Conservation (phyloP, 2,888 invertebrate genomes). For the Thecocarcelia acutangulata region DNA sequence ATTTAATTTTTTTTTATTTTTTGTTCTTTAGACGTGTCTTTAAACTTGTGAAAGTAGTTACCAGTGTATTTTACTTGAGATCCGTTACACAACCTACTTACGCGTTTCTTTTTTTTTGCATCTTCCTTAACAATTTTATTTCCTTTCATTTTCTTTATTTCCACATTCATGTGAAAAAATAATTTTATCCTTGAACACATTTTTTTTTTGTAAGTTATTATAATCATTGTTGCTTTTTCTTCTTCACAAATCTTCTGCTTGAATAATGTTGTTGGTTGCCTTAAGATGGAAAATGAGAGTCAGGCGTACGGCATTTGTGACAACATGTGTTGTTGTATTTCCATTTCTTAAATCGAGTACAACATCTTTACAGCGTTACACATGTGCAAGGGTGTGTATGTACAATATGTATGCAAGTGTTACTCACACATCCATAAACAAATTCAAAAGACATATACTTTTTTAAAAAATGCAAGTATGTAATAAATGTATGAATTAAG, state of each 20-base stretch:
- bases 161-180: neutral
- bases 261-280: slow-evolving; percentile 52
- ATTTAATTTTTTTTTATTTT: too few species aligned
- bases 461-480: too few species aligned
- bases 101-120: neutral
- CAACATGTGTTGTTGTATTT: slow-evolving; percentile 39
- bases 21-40: neutral
- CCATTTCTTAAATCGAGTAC: slow-evolving; percentile 46
- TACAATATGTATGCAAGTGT: neutral
- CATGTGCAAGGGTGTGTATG: neutral
- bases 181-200: slow-evolving; percentile 49
- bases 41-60: neutral
- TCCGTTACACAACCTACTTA: slow-evolving; percentile 20
- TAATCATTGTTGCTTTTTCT: slow-evolving; percentile 11
- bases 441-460: slow-evolving; percentile 1
- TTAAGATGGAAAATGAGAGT: slow-evolving; percentile 33
- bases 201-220: slow-evolving; percentile 10
- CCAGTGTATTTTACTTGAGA: neutral
- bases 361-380: slow-evolving; percentile 24
- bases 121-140: slow-evolving; percentile 28
- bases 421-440: slow-evolving; percentile 18
- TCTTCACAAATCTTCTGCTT: slow-evolving; percentile 43
- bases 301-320: slow-evolving; percentile 1
- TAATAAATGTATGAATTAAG: neutral
- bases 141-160: slow-evolving; percentile 7